Percentiles rank a stretch among this genome's conserved stretches.
These are phyloP conservation scores for Agraylea sexmaculata DNA, from an alignment of 1,140 invertebrate genomes.

Conservation along the genomic window DNA sequence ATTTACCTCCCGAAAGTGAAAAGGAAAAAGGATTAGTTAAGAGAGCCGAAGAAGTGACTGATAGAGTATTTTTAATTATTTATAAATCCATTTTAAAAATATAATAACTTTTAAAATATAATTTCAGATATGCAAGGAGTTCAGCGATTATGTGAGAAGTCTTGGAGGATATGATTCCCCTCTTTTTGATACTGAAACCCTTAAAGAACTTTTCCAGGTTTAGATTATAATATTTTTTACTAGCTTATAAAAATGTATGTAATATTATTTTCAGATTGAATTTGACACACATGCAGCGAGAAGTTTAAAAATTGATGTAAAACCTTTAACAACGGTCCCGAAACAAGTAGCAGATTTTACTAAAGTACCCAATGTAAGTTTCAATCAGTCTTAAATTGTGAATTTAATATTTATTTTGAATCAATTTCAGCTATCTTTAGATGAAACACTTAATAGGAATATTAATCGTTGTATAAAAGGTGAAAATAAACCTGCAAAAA, in stretches of 20 bases:
- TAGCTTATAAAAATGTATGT: conserved; percentile 6
- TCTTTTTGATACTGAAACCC: conserved; percentile 33
- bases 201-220: conserved; percentile 40
- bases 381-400: conserved; percentile 6
- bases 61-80: conserved; percentile 25
- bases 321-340: conserved; percentile 30
- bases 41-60: conserved; percentile 35
- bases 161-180: conserved; percentile 38
- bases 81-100: neutral
- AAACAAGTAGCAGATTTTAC: conserved; percentile 29
- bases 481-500: conserved; percentile 23
- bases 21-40: conserved; percentile 36
- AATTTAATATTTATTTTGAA: conserved; percentile 1
- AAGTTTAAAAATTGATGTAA: conserved; percentile 30
- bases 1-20: conserved; percentile 33
- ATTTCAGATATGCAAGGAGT: conserved; percentile 35
- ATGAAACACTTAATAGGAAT: conserved; percentile 27
- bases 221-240: conserved; percentile 3
- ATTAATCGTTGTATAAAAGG: conserved; percentile 31
- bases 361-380: conserved; percentile 22
- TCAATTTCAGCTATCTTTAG: conserved; percentile 14
- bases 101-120: neutral
- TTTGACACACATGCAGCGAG: conserved; percentile 35
- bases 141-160: conserved; percentile 37
- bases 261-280: conserved; percentile 29